phyloP scores from a whole-genome alignment of 64 coral and sea anemone genomes.

The Acropora yongei region DNA sequence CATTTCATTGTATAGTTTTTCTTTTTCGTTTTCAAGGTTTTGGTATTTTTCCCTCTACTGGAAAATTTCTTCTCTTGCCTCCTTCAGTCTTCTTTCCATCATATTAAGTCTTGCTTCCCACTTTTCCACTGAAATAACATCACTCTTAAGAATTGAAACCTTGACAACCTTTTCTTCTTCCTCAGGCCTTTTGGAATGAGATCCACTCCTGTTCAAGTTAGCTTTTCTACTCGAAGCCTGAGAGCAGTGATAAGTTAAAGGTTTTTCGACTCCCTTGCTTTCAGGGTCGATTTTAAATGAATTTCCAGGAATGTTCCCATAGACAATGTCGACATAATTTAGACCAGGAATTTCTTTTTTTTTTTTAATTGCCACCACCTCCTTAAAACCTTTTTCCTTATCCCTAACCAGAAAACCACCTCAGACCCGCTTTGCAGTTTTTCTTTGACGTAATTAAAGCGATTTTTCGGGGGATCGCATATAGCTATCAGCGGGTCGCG shows the following conservation, averaged over 20 bases:
- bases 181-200: slow-evolving; percentile 1
- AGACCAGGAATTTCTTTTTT: background rate
- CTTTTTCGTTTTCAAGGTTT: slow-evolving; percentile 36
- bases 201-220: slow-evolving; percentile 7
- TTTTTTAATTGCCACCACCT: background rate
- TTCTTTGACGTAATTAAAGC: background rate
- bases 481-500: background rate
- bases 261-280: background rate
- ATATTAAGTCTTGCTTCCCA: slow-evolving; percentile 39
- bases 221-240: slow-evolving; percentile 20
- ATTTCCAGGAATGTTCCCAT: slow-evolving; percentile 23
- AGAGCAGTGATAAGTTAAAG: background rate
- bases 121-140: slow-evolving; percentile 38
- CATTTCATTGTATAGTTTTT: slow-evolving; percentile 22
- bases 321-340: slow-evolving; percentile 24
- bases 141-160: slow-evolving; percentile 16
- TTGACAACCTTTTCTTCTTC: background rate
- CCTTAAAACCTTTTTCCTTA: background rate
- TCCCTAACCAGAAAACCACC: background rate
- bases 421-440: background rate
- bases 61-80: background rate
- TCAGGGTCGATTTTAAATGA: slow-evolving; percentile 23
- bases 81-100: background rate
- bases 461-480: background rate
- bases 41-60: slow-evolving; percentile 39